These are phyloP conservation scores for Heloderma charlesbogerti DNA, from an alignment of 2,113 vertebrate species.

Conservation along the genomic window DNA sequence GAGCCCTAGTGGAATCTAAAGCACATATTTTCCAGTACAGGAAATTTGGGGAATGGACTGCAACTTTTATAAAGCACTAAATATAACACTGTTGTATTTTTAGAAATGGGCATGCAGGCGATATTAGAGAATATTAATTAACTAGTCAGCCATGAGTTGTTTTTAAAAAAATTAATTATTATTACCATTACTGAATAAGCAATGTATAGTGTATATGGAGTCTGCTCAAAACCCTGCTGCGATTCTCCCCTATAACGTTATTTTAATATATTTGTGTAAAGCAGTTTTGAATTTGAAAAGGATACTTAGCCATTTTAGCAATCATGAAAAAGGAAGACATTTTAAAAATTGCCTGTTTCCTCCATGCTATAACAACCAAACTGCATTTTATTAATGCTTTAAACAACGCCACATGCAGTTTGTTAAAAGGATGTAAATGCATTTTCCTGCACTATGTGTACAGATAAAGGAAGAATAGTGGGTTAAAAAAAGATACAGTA, in stretches of 20 bases:
- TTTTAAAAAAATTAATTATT: too few species aligned
- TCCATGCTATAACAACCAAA: conserved; percentile 14
- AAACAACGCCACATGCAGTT: background rate
- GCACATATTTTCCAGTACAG: background rate
- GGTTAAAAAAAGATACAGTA: conserved; percentile 38
- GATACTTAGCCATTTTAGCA: conserved; percentile 43
- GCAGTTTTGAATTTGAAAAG: conserved; percentile 42
- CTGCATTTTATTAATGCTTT: conserved; percentile 7
- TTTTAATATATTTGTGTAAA: conserved; percentile 30
- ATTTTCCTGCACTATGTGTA: conserved; percentile 16
- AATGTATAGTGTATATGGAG: conserved; percentile 35
- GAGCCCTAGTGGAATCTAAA: background rate
- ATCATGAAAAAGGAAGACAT: conserved; percentile 5
- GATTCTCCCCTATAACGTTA: background rate
- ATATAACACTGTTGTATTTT: background rate
- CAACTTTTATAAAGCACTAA: conserved; percentile 30
- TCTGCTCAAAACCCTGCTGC: conserved; percentile 46
- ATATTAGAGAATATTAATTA: conserved; percentile 20
- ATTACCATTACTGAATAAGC: conserved; percentile 18
- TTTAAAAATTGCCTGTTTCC: conserved; percentile 24
- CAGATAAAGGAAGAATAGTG: background rate
- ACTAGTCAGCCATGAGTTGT: conserved; percentile 24
- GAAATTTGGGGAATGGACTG: background rate
- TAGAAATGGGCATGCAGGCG: background rate
- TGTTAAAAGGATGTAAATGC: conserved; percentile 2